Base-by-base conservation (phyloP, 2,888 invertebrate genomes). In the Hedya salicella region DNA sequence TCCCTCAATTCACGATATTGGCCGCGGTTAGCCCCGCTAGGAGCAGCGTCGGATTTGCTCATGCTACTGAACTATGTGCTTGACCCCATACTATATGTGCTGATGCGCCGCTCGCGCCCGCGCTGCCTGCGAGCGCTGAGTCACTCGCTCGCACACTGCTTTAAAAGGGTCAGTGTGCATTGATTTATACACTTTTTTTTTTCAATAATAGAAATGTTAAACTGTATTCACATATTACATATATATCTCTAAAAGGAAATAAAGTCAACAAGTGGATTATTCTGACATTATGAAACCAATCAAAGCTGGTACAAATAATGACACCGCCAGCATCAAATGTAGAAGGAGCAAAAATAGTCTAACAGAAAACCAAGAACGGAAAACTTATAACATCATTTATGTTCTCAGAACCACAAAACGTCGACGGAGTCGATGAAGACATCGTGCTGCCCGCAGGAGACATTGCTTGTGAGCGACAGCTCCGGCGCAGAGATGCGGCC, bases 11-110 rank as follows among this genome's bases (percentile, higher is more conserved):
- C 67, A 6, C 0, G 57, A 5, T 44, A 73, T 52, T 85, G 89
- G 84, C 65, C 73, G 19, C 78, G 80, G 49, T 84, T 93, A 71
- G 80, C 75, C 25, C 77, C 76, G 39, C 80, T 92, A 39, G 93
- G 94, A 68, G 81, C 88, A 17, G 76, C 95, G 13, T 96, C 96
- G 2, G 97, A 97, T 81, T 84, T 96, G 63, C 91, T 97, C 65
- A 95, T 97, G 91, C 94, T 96, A 57, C 84, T 96, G 59, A 97
- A 97, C 88, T 97, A 97, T 85, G 95, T 96, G 32, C 93, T 97
- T 69, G 96, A 97, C 86, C 97, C 97, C 1, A 95, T 96, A 75
- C 94, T 97, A 62, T 97, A 97, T 86, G 97, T 97, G 54, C 90
- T 97, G 30, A 94, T 96, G 83, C 93, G 96, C 11, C 86, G 87